Percentiles rank a stretch among this genome's conserved stretches.
These are phyloP conservation scores for Ormyrus pomaceus DNA, from an alignment of 2,888 invertebrate genomes.

Conservation along the genomic window DNA sequence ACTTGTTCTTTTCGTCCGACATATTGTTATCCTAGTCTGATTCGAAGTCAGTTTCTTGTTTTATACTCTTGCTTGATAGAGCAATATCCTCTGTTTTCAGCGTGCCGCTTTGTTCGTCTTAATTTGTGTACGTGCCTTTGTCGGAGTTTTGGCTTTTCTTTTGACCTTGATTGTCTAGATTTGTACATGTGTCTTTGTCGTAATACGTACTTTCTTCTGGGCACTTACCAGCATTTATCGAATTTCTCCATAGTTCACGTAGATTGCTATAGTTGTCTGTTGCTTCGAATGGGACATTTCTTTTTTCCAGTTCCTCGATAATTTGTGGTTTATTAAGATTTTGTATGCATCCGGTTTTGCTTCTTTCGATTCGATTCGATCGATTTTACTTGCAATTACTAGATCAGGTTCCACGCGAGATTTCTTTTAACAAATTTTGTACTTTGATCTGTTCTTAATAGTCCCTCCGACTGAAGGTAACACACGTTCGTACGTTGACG, in stretches of 20 bases:
- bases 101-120: not conserved
- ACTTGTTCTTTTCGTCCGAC: constrained; percentile 23
- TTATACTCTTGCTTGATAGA: not conserved
- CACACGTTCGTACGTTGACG: too few relatives aligned
- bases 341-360: constrained; percentile 5
- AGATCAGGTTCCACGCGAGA: too few relatives aligned
- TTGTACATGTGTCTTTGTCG: not conserved
- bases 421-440: too few relatives aligned
- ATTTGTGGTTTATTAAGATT: not conserved
- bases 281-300: not conserved
- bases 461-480: too few relatives aligned
- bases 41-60: not conserved
- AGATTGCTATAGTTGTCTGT: not conserved
- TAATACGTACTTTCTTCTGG: not conserved
- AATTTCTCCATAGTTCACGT: not conserved
- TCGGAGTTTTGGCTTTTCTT: not conserved
- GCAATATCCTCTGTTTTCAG: too few relatives aligned
- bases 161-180: not conserved
- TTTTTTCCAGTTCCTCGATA: constrained; percentile 1
- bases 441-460: too few relatives aligned
- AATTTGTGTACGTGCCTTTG: not conserved
- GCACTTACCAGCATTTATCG: not conserved
- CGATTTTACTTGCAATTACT: too few relatives aligned
- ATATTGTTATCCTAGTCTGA: constrained; percentile 4
- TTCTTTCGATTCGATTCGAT: too few relatives aligned